Base-by-base conservation (phyloP, 2,113 vertebrate species). In the Epinephelus fuscoguttatus region DNA sequence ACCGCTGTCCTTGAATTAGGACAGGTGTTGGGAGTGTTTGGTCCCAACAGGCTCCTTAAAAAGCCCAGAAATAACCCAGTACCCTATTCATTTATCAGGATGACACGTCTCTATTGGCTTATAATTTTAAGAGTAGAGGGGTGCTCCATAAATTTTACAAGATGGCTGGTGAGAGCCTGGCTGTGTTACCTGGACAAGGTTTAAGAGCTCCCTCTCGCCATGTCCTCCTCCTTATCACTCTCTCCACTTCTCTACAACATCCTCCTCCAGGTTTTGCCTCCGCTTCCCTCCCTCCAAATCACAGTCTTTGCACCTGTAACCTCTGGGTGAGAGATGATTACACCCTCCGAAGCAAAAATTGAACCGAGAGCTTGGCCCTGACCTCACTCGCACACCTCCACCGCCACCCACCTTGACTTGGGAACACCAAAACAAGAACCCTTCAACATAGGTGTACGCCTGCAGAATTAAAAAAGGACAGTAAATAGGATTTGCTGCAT, bases 311-410 rank as follows among this genome's bases (percentile, higher is more conserved):
- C 89, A 90, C 91, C 89, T 88, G 89, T 89, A 94, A 88, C 94
- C 92, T 85, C 80, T 66, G 81, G 84, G 88, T 86, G 66, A 91
- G 85, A 78, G 80, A 94, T 92, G 93, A 95, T 95, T 94, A 90
- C 90, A 92, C 92, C 88, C 86, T 92, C 78, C 52, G 71, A 85
- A 71, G 90, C 90, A 80, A 70, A 89, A 94, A 91, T 87, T 90
- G 90, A 94, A 91, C 88, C 69, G 71, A 88, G 57, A 84, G 75
- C 57, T 73, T 81, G 80, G 75, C 87, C 78, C 85, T 84, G 85
- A 82, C 77, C 91, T 74, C 63, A 2, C 55, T 56, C 18, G 10
- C 74, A 82, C 83, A 78, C 81, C 81, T 82, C 80, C 45, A n/a
- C 75, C 60, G 87, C 74, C 67, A 37, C 80, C 82, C 70, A 79